Evolutionary conservation across 1,140 invertebrate genomes (phyloP).

Genomic region (Drosophila murphyi): DNA sequence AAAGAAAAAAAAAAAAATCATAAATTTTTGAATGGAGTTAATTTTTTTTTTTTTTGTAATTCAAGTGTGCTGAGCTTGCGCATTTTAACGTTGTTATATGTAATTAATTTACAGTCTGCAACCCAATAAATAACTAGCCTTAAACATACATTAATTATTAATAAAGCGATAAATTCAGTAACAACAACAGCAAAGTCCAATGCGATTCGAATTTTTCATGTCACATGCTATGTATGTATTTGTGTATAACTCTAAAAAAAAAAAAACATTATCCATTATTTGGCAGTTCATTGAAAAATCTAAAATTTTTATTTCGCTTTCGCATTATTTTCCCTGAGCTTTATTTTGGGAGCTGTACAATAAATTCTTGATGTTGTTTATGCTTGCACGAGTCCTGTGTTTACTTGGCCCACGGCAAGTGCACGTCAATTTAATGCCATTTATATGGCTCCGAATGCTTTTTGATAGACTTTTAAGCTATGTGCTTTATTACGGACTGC

Average conservation of each 20-base stretch:
- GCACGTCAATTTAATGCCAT: conserved; percentile 58
- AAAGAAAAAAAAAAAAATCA: background rate
- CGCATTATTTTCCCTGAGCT: conserved; percentile 33
- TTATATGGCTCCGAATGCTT: conserved; percentile 68
- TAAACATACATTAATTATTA: conserved; percentile 38
- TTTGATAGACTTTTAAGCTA: conserved; percentile 81
- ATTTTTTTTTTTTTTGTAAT: background rate
- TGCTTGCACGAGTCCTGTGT: conserved; percentile 45
- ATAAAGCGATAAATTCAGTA: conserved; percentile 32
- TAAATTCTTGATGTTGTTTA: conserved; percentile 66
- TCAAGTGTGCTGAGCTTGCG: background rate
- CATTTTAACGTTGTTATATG: background rate
- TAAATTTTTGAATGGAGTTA: conserved; percentile 25
- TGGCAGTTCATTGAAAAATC: conserved; percentile 36
- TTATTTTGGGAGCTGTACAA: conserved; percentile 34
- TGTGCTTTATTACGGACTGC: conserved; percentile 54
- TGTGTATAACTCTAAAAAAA: no score
- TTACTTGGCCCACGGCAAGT: conserved; percentile 46
- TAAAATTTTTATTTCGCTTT: conserved; percentile 14
- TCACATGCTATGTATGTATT: background rate
- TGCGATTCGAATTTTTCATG: background rate
- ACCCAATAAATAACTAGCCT: conserved; percentile 3
- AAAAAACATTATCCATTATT: background rate
- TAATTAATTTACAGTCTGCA: background rate
- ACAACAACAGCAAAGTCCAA: conserved; percentile 1